Base-by-base conservation (phyloP, 2,888 invertebrate genomes). In the Lycophotia porphyrea region DNA sequence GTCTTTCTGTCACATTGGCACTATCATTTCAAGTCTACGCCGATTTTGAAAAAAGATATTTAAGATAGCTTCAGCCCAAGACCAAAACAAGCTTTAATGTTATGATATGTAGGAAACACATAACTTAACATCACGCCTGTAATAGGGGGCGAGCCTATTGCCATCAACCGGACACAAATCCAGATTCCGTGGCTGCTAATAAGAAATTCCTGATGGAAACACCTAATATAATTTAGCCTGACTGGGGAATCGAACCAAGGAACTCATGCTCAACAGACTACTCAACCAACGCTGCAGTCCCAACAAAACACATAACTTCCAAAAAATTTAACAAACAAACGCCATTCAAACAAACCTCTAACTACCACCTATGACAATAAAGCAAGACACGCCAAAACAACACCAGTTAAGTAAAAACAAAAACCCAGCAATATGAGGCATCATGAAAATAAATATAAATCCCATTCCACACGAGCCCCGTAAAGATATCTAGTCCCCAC, bases 381-480 rank as follows among this genome's bases (percentile, higher is more conserved):
- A 80, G 47, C 58, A 77, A 15, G 44, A 64, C 64, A 74, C 52
- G 63, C 67, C 74, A 78, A 78, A 81, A 81, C 66, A 81, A 79
- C 61, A 68, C 52, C 21, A n/a, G 44, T 76, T 75, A 77, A 79
- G 83, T 77, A 85, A 82, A 47, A 78, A 60, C 27, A 74, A 82
- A 78, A 82, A 52, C 42, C 31, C 36, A 78, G 85, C 80, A 80
- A 81, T 78, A 80, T 81, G 78, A 81, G 71, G 71, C 75, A 74
- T 85, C 87, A 85, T 88, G 88, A 83, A 83, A 88, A 85, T 88
- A 87, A 84, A 85, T 81, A 87, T 85, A 87, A 87, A 87, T 85
- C 70, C 87, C 55, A 75, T 80, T 84, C 83, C 86, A 88, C 81
- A 79, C 78, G 84, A 76, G 71, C 64, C 74, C 84, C 87, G 88